These are phyloP conservation scores for Drosophila percnosoma DNA, from an alignment of 2,888 invertebrate species.

Conservation along the genomic window DNA sequence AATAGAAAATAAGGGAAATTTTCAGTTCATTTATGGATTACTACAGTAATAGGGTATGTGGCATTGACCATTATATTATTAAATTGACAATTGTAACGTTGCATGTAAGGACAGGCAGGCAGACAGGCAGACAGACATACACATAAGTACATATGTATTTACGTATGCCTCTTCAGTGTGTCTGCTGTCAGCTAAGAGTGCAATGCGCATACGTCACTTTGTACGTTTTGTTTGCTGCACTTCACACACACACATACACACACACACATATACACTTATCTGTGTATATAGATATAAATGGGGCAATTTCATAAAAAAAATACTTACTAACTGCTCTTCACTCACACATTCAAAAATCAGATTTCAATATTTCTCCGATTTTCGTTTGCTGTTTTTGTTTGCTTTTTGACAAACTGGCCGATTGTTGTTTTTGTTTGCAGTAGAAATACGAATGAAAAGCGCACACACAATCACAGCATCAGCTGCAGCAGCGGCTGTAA, in stretches of 20 bases:
- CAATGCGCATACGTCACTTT: slow-evolving; percentile 41
- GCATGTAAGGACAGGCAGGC: neutral
- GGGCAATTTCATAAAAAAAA: neutral
- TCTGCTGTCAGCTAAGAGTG: slow-evolving; percentile 1
- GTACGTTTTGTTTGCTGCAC: slow-evolving; percentile 17
- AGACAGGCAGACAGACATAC: neutral
- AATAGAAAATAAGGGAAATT: neutral
- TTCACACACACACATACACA: neutral
- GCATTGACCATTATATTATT: neutral
- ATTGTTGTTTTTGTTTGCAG: slow-evolving; percentile 32
- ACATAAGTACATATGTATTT: neutral
- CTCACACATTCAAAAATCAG: neutral
- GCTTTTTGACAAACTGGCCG: slow-evolving; percentile 16
- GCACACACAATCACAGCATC: slow-evolving; percentile 29
- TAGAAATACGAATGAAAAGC: slow-evolving; percentile 19
- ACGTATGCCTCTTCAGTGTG: neutral
- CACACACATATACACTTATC: neutral
- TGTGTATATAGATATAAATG: neutral
- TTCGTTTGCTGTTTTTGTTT: slow-evolving; percentile 20
- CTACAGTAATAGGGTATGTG: neutral
- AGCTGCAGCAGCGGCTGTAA: slow-evolving; percentile 26
- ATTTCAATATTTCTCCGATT: slow-evolving; percentile 6
- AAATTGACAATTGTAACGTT: neutral
- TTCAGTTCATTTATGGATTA: neutral
- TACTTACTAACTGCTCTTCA: slow-evolving; percentile 2